phyloP scores from a whole-genome alignment of 37 sponge, comb jelly and placozoan genomes.

The Mnemiopsis leidyi region DNA sequence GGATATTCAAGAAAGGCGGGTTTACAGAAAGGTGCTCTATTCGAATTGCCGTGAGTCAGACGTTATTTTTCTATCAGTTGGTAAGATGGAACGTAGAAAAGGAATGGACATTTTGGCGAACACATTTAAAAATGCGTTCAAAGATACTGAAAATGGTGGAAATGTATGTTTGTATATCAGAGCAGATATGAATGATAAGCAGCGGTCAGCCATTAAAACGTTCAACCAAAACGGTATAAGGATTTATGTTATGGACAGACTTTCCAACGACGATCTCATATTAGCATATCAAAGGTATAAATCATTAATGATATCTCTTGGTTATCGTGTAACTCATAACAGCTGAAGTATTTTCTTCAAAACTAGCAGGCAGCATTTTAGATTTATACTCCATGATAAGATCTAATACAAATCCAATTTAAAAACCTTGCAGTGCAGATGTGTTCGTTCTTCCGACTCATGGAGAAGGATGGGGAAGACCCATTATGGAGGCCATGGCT shows the following conservation, averaged over 20 bases:
- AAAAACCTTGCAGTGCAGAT: neutral
- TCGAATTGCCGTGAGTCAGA: neutral
- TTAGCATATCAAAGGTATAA: neutral
- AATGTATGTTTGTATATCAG: neutral
- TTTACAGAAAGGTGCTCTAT: neutral
- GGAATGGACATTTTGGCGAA: neutral
- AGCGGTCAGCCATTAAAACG: neutral
- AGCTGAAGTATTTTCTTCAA: no score
- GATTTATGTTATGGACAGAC: neutral
- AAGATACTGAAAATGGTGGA: neutral
- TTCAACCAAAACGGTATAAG: neutral
- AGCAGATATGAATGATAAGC: neutral
- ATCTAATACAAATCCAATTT: no score
- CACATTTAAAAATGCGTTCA: neutral
- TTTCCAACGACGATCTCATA: neutral
- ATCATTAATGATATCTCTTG: no score
- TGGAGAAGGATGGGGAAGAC: constrained; percentile 62
- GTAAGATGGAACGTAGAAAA: neutral
- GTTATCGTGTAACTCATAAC: no score
- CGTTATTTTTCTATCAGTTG: constrained; percentile 10
- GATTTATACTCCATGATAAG: no score
- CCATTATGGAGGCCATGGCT: constrained; percentile 48
- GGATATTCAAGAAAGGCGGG: neutral
- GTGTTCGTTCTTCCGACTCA: constrained; percentile 20
- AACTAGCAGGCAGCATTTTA: no score